Evolutionary conservation across 2,888 invertebrate species (phyloP).

Genomic region (Lacanobia wlatinum): DNA sequence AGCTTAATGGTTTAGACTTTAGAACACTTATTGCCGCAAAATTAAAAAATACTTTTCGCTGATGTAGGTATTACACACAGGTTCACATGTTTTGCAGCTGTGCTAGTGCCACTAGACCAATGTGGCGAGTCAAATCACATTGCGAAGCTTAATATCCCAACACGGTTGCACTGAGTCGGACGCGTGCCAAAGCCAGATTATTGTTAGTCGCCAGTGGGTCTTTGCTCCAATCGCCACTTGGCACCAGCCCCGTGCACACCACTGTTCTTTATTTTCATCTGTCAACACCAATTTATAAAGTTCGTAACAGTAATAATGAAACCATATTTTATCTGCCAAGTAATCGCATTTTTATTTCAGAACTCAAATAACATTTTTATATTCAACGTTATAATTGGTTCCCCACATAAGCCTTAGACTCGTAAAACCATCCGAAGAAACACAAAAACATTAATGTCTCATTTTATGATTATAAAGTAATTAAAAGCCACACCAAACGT

Average conservation of each 20-base stretch:
- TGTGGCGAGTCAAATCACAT: constrained; percentile 53
- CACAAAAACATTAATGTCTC: constrained; percentile 46
- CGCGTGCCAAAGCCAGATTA: constrained; percentile 72
- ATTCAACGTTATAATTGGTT: background rate
- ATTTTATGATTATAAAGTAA: constrained; percentile 60
- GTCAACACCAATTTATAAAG: constrained; percentile 62
- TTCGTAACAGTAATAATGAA: constrained; percentile 36
- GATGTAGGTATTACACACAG: constrained; percentile 8
- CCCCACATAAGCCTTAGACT: constrained; percentile 12
- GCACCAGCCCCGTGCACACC: constrained; percentile 57
- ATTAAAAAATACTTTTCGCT: constrained; percentile 1
- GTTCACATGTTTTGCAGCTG: constrained; percentile 37
- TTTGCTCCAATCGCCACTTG: constrained; percentile 68
- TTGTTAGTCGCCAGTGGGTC: constrained; percentile 67
- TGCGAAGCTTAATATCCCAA: constrained; percentile 58
- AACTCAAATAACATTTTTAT: background rate
- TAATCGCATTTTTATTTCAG: background rate
- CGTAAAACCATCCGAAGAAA: constrained; percentile 27
- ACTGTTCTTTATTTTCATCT: constrained; percentile 64
- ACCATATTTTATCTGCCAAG: constrained; percentile 8
- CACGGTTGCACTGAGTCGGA: constrained; percentile 58
- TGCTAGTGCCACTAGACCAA: constrained; percentile 31
- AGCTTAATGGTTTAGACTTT: background rate
- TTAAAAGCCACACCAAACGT: constrained; percentile 70
- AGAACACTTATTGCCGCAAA: background rate